Evolutionary conservation across 2,888 invertebrate species (phyloP).

Genomic region (Deilephila porcellus): DNA sequence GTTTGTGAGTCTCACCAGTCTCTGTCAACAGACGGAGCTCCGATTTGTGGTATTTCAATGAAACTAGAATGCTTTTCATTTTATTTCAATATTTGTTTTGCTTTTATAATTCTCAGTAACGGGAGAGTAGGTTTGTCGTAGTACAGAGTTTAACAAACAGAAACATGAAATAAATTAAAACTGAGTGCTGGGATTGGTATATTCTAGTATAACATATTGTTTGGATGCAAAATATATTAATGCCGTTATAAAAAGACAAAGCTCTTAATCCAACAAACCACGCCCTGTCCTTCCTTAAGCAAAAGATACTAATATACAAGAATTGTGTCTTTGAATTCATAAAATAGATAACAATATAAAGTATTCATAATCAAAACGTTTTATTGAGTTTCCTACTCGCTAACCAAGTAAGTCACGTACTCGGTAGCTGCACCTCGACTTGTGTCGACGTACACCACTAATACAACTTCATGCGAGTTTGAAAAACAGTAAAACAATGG

Average conservation of each 20-base stretch:
- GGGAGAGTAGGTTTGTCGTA: too few relatives aligned
- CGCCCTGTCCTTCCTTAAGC: too few relatives aligned
- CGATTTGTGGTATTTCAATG: constrained; percentile 29
- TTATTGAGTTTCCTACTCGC: neutral
- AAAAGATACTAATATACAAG: too few relatives aligned
- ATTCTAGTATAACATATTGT: too few relatives aligned
- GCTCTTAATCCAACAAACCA: too few relatives aligned
- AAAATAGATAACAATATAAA: neutral
- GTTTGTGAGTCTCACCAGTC: constrained; percentile 61
- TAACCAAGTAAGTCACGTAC: constrained; percentile 27
- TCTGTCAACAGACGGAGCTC: constrained; percentile 57
- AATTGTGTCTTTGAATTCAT: too few relatives aligned
- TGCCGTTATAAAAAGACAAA: too few relatives aligned
- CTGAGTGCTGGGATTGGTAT: too few relatives aligned
- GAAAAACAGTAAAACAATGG: constrained; percentile 80
- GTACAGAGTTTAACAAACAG: too few relatives aligned
- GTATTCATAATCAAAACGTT: neutral
- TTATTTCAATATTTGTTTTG: constrained; percentile 5
- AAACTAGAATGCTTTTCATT: neutral
- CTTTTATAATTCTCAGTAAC: neutral
- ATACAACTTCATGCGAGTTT: constrained; percentile 52
- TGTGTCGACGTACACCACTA: constrained; percentile 28
- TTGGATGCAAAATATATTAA: too few relatives aligned
- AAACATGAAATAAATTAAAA: too few relatives aligned
- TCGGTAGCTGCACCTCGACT: neutral